These are phyloP conservation scores for Shinisaurus crocodilurus DNA, from an alignment of 2,113 vertebrate species.

Conservation along the genomic window DNA sequence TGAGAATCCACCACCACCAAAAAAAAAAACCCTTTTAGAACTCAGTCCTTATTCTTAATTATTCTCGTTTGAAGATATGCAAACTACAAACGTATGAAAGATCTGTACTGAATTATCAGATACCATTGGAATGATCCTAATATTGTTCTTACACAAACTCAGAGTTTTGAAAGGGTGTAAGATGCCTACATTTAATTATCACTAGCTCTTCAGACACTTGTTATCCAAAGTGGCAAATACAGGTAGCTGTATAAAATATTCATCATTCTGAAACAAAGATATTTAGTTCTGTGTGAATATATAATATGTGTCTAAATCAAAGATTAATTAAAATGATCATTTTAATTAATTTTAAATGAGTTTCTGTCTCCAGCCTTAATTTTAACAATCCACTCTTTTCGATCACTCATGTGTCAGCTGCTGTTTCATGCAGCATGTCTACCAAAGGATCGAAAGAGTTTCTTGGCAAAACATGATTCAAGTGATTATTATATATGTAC, in stretches of 20 bases:
- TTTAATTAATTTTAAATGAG: slow-evolving; percentile 21
- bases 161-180: slow-evolving; percentile 81
- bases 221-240: slow-evolving; percentile 30
- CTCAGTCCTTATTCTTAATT: slow-evolving; percentile 39
- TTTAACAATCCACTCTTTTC: slow-evolving; percentile 12
- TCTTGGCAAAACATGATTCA: slow-evolving; percentile 16
- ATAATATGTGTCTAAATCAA: neutral
- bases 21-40: slow-evolving; percentile 50
- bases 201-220: slow-evolving; percentile 13
- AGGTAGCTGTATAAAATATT: slow-evolving; percentile 19
- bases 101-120: slow-evolving; percentile 16
- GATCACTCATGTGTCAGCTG: neutral
- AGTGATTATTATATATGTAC: slow-evolving; percentile 17
- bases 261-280: slow-evolving; percentile 46
- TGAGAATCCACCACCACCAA: slow-evolving; percentile 10
- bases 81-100: slow-evolving; percentile 20
- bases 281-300: neutral
- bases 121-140: slow-evolving; percentile 23
- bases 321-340: neutral
- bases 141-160: slow-evolving; percentile 25
- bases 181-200: slow-evolving; percentile 58
- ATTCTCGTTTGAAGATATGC: slow-evolving; percentile 34
- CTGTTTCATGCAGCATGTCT: slow-evolving; percentile 25
- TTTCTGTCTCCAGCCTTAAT: slow-evolving; percentile 10
- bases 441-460: slow-evolving; percentile 27